Conservation (phyloP, 2,113 vertebrate genomes). For the Chaetodon auriga region DNA sequence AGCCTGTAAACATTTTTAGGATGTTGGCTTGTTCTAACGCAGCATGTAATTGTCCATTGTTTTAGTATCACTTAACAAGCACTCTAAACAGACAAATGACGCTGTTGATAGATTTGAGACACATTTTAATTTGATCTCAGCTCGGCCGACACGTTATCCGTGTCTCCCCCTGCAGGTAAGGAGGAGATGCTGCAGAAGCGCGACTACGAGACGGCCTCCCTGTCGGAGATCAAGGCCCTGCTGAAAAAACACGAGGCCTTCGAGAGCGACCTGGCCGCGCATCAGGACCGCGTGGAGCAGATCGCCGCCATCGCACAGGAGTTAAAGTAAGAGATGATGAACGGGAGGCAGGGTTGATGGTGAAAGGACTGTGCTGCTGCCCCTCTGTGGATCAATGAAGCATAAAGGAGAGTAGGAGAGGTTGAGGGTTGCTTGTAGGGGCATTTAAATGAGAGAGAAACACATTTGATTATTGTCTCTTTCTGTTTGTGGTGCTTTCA, state of each 20-base stretch:
- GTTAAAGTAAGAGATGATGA: constrained; percentile 88
- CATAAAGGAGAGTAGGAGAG: background rate
- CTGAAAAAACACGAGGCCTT: constrained; percentile 99
- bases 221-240: constrained; percentile 97
- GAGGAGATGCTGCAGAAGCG: constrained; percentile 93
- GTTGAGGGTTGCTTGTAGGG: background rate
- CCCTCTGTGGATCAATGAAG: background rate
- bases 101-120: background rate
- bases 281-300: constrained; percentile 99
- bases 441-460: background rate
- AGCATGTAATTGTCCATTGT: background rate
- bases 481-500: too few relatives aligned
- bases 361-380: background rate
- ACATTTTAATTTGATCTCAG: too few relatives aligned
- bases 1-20: background rate
- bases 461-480: too few relatives aligned
- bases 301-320: constrained; percentile 98
- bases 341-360: background rate
- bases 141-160: background rate
- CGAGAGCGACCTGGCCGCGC: constrained; percentile 97
- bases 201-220: constrained; percentile 94
- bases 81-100: background rate
- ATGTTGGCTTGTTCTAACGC: background rate
- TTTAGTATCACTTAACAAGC: background rate
- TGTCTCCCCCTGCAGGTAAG: constrained; percentile 87